Evolutionary conservation across 2,113 vertebrate species (phyloP).

Genomic region (Aramus guarauna): DNA sequence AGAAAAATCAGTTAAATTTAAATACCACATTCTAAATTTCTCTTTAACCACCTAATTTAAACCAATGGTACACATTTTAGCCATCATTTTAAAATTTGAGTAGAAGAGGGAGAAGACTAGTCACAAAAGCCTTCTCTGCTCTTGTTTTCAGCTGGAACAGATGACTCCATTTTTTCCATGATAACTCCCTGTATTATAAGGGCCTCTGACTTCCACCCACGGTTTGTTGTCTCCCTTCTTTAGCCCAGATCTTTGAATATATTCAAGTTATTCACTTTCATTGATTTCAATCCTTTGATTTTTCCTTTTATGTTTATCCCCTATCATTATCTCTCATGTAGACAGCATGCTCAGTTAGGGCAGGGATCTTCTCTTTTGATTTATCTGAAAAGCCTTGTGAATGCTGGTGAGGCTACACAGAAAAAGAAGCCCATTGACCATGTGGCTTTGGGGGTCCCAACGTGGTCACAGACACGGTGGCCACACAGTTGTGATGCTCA

Average conservation of each 20-base stretch:
- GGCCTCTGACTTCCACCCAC: neutral
- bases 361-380: neutral
- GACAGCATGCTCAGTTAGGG: neutral
- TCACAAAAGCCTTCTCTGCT: neutral
- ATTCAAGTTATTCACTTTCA: neutral
- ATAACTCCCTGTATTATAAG: neutral
- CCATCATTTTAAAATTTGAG: neutral
- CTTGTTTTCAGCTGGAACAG: neutral
- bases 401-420: rapidly evolving
- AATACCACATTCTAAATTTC: neutral
- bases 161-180: neutral
- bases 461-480: neutral
- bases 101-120: neutral
- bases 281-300: neutral
- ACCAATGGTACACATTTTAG: neutral
- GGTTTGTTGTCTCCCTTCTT: neutral
- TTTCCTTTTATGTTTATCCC: neutral
- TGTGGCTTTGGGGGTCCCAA: rapidly evolving
- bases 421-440: rapidly evolving
- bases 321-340: neutral
- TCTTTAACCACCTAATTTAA: neutral
- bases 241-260: neutral
- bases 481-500: neutral
- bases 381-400: neutral
- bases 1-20: neutral